Evolutionary conservation across 2,888 invertebrate species (phyloP).

Genomic region (Drosophila infuscata): DNA sequence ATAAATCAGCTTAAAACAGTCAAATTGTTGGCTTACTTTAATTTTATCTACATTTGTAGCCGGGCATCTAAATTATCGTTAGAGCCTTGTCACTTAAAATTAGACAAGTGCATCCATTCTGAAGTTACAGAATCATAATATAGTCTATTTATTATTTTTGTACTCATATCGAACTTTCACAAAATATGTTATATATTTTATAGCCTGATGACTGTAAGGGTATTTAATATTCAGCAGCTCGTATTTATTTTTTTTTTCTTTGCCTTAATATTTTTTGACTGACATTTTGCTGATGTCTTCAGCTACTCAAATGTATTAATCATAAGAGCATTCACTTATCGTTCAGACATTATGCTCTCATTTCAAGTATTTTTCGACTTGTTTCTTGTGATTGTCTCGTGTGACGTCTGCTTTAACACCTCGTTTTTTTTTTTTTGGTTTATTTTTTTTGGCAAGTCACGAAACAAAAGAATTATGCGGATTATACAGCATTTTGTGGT

Average conservation of each 20-base stretch:
- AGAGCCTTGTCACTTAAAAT: conserved; percentile 9
- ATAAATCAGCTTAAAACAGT: conserved; percentile 33
- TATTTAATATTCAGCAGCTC: not conserved
- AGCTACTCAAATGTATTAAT: conserved; percentile 5
- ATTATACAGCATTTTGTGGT: conserved; percentile 22
- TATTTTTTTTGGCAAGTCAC: conserved; percentile 62
- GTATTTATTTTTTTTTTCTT: not conserved
- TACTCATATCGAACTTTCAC: not conserved
- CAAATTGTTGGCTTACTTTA: conserved; percentile 12
- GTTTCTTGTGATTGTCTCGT: conserved; percentile 18
- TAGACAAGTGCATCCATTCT: not conserved
- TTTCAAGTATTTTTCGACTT: conserved; percentile 7
- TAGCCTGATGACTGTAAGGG: conserved; percentile 9
- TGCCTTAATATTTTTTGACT: not conserved
- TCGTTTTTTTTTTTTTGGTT: not conserved
- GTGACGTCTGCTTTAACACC: conserved; percentile 66
- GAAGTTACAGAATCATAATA: not conserved
- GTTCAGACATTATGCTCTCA: not conserved
- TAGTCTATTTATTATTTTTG: not conserved
- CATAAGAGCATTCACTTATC: conserved; percentile 27
- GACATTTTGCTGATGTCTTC: not conserved
- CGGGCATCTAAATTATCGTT: not conserved
- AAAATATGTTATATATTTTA: too few species aligned
- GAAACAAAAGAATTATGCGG: conserved; percentile 63
- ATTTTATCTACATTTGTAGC: not conserved